phyloP scores from a whole-genome alignment of 2,113 vertebrate genomes.

The Melanocharis versteri region DNA sequence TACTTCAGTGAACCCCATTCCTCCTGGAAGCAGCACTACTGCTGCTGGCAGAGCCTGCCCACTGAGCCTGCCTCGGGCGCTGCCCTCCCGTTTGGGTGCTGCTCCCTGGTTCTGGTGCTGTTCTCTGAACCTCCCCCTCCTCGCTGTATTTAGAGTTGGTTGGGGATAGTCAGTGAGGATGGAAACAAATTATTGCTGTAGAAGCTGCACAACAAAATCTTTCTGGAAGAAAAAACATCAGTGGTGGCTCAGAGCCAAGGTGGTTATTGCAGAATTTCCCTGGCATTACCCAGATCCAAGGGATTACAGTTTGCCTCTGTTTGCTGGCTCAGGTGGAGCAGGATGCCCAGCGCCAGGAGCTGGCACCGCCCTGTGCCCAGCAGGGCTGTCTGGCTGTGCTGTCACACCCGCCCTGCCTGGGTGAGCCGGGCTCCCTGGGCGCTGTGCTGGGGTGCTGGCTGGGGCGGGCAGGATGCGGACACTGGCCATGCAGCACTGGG shows the following conservation, averaged over 20 bases:
- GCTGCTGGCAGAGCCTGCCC: not conserved
- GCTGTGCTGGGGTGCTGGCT: fast-evolving
- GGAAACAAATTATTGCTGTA: not conserved
- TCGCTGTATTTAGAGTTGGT: fast-evolving
- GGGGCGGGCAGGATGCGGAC: not conserved
- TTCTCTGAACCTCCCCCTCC: not conserved
- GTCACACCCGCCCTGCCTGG: fast-evolving
- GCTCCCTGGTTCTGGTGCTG: not conserved
- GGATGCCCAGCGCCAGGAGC: fast-evolving
- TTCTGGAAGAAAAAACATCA: not conserved
- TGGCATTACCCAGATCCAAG: not conserved
- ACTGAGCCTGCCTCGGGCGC: fast-evolving
- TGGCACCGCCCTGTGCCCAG: fast-evolving
- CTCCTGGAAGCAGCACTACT: not conserved
- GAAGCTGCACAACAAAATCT: not conserved
- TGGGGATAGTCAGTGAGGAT: not conserved
- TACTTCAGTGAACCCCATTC: not conserved
- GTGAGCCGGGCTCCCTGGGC: fast-evolving
- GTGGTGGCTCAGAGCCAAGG: not conserved
- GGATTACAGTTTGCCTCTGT: not conserved
- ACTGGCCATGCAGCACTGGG: not conserved
- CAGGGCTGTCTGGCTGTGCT: not conserved
- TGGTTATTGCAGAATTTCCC: not conserved
- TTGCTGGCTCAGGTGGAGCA: not conserved
- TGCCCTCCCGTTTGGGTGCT: not conserved